phyloP scores from a whole-genome alignment of 2,888 invertebrate species.

The Phania funesta region DNA sequence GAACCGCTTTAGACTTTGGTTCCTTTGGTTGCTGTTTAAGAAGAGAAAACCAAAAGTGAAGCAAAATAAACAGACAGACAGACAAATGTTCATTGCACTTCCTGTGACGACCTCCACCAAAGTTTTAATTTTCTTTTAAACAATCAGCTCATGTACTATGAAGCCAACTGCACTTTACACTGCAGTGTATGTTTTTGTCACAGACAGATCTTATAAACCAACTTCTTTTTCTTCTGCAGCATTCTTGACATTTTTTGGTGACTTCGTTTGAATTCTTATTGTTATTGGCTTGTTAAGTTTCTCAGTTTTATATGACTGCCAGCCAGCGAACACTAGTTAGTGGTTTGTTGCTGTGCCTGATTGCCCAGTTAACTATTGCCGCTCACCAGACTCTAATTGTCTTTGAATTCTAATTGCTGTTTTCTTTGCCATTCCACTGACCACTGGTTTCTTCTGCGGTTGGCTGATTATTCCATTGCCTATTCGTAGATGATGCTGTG shows the following conservation, averaged over 20 bases:
- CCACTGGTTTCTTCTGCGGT: not conserved
- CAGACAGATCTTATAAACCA: slow-evolving; percentile 36
- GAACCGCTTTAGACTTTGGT: slow-evolving; percentile 44
- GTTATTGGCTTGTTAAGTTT: slow-evolving; percentile 67
- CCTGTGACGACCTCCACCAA: slow-evolving; percentile 69
- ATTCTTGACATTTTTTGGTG: slow-evolving; percentile 68
- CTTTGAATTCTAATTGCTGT: slow-evolving; percentile 64
- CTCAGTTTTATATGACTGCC: slow-evolving; percentile 50
- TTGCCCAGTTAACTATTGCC: slow-evolving; percentile 34
- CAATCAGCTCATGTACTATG: slow-evolving; percentile 30
- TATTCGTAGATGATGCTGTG: not conserved
- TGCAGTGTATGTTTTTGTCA: slow-evolving; percentile 19
- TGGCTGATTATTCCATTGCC: not conserved
- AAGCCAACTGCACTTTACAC: slow-evolving; percentile 48
- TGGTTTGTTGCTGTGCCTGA: slow-evolving; percentile 37
- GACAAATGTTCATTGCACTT: slow-evolving; percentile 58
- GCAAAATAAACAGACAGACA: not conserved
- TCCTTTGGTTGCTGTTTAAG: not conserved
- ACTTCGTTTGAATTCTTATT: slow-evolving; percentile 67
- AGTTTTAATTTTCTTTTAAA: slow-evolving; percentile 69
- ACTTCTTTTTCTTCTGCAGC: slow-evolving; percentile 47
- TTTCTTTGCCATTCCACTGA: slow-evolving; percentile 42
- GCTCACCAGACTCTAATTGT: slow-evolving; percentile 61
- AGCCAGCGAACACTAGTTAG: not conserved
- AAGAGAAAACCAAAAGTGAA: slow-evolving; percentile 1